These are phyloP conservation scores for Gymnobelideus leadbeateri DNA, from an alignment of 2,113 vertebrate genomes.

Conservation along the genomic window DNA sequence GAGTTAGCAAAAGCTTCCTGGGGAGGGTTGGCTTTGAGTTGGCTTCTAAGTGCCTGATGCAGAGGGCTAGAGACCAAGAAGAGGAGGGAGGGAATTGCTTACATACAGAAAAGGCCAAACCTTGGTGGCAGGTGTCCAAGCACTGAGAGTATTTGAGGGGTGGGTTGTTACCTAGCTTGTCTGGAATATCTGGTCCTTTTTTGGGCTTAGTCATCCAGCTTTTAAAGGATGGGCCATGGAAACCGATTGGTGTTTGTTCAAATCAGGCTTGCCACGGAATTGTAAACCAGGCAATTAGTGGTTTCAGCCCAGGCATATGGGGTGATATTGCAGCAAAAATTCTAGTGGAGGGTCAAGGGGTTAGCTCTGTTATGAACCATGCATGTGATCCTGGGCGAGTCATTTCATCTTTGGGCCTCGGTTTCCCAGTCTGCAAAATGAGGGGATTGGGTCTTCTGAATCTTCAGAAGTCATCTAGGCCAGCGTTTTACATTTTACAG, in stretches of 20 bases:
- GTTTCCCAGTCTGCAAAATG: neutral
- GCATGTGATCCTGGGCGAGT: too few relatives aligned
- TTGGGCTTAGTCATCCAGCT: neutral
- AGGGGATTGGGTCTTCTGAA: neutral
- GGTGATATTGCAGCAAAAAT: neutral
- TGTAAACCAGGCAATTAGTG: neutral
- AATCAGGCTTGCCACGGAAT: neutral
- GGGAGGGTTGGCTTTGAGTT: neutral
- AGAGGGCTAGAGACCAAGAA: too few relatives aligned
- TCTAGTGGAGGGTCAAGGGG: too few relatives aligned
- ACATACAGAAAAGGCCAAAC: too few relatives aligned
- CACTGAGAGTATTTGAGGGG: neutral
- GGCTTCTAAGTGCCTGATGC: too few relatives aligned
- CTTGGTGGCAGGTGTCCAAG: too few relatives aligned
- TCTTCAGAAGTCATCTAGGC: neutral
- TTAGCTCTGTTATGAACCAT: too few relatives aligned
- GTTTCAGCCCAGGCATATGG: neutral
- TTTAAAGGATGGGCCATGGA: neutral
- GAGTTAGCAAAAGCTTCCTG: rapidly evolving
- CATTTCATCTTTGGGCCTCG: neutral
- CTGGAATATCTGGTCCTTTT: neutral
- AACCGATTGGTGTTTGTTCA: neutral
- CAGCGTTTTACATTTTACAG: neutral
- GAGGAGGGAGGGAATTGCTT: too few relatives aligned
- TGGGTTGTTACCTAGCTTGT: neutral